These are phyloP conservation scores for Aphelinus atriplicis DNA, from an alignment of 1,140 invertebrate species.

Conservation along the genomic window DNA sequence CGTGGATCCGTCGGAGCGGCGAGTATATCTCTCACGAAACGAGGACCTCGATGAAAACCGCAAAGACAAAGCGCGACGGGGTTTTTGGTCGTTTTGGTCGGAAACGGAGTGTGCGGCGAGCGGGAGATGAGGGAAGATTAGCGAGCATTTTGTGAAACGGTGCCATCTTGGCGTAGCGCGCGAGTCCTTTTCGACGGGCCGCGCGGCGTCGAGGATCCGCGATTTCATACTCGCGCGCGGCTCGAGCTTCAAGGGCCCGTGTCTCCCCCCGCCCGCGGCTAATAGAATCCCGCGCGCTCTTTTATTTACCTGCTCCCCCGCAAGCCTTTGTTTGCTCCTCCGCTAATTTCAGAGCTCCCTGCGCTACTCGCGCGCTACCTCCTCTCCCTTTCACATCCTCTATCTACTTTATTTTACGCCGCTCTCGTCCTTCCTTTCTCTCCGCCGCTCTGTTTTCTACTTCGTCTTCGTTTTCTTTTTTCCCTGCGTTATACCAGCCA, in stretches of 20 bases:
- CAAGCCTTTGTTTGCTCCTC: conserved; percentile 45
- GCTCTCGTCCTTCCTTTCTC: conserved; percentile 26
- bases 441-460: neutral
- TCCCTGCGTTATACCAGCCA: neutral
- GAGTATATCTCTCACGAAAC: neutral
- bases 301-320: conserved; percentile 53
- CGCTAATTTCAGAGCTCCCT: conserved; percentile 46
- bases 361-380: neutral
- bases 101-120: conserved; percentile 32
- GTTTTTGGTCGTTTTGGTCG: neutral
- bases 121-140: conserved; percentile 52
- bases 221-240: too few relatives aligned
- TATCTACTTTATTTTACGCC: conserved; percentile 27
- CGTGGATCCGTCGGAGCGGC: too few relatives aligned
- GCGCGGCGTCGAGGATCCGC: too few relatives aligned
- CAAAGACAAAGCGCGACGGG: conserved; percentile 50
- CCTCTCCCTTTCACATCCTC: conserved; percentile 24
- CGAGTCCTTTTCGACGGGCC: neutral
- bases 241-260: conserved; percentile 1
- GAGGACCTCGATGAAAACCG: conserved; percentile 45
- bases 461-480: conserved; percentile 1
- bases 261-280: conserved; percentile 40
- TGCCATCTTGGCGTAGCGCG: conserved; percentile 34
- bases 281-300: conserved; percentile 55
- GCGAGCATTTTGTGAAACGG: conserved; percentile 44